Evolutionary conservation across 2,113 vertebrate species (phyloP), one percentile per base, ranked within the genome.

Genomic region (Eudorcas thomsonii): DNA sequence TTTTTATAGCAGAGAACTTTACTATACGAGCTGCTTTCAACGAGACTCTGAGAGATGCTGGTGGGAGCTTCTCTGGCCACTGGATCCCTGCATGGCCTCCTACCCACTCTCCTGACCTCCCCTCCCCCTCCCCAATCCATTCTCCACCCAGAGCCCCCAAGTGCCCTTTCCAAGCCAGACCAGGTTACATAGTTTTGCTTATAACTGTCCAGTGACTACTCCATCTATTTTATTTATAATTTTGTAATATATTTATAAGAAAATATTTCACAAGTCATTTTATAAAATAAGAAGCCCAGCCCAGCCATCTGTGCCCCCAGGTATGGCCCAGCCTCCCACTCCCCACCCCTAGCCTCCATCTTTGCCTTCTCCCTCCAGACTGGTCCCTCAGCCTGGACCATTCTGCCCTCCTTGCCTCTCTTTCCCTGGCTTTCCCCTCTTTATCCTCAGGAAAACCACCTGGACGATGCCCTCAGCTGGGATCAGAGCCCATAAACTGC

Each of bases 401-500:
- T n/a, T n/a, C 77, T 12, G 43, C 21, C 7, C 50, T 84, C 77
- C 77, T 57, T 52, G 52, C 10, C 13, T 19, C 28, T 15, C 52
- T 90, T 10, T 43, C 48, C n/a, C 54, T 59, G 43, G 19, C 52
- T 80, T 43, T 0, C 11, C 48, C 33, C 50, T 52, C 1, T 39
- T 25, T 6, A 8, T 52, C 83, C 45, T 85, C 36, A 36, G 39
- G 12, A 80, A 80, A 80, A 17, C 19, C n/a, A 7, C 55, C 36
- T 2, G 9, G 10, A 28, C 0, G 0, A 57, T 16, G 10, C 7
- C 13, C 57, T 26, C 1, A 25, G 9, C 85, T 11, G 25, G 30
- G 15, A 26, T 43, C 11, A 86, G 45, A 57, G 50, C 15, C n/a
- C 8, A 48, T n/a, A 50, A 19, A 5, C 23, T 3, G 5, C 9